phyloP scores from a whole-genome alignment of 2,888 invertebrate species.

The Tanytarsus gracilentus region DNA sequence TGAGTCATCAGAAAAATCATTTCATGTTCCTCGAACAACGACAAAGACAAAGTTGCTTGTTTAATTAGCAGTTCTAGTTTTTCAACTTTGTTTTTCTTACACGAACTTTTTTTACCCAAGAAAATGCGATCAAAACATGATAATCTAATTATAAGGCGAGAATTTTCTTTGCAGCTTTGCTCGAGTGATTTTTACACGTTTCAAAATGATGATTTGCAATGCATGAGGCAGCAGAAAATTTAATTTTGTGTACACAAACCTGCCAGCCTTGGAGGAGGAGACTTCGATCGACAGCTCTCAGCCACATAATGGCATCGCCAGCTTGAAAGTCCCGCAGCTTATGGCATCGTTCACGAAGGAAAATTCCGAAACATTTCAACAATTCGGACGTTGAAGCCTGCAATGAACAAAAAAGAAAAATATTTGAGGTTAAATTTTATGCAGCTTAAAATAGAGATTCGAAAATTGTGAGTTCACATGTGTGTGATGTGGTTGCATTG shows the following conservation, averaged over 20 bases:
- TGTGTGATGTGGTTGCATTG: no score
- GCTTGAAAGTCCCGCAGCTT: constrained; percentile 89
- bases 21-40: no score
- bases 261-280: constrained; percentile 98
- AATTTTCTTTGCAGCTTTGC: no score
- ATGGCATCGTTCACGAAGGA: constrained; percentile 82
- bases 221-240: not conserved
- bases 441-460: not conserved
- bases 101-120: no score
- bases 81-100: no score
- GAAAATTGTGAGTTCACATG: not conserved
- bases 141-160: no score
- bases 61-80: no score
- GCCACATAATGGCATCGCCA: constrained; percentile 97
- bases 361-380: constrained; percentile 93
- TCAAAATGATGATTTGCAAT: no score
- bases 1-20: no score
- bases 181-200: no score
- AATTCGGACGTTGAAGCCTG: constrained; percentile 93
- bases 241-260: constrained; percentile 47
- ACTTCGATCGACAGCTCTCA: constrained; percentile 92
- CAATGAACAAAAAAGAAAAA: constrained; percentile 29
- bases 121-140: no score
- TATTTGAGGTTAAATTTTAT: not conserved
- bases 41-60: no score